A percentile compares a stretch with the other conserved stretches of the same genome.
These are phyloP conservation scores for Mimachlamys varia DNA, from an alignment of 2,888 invertebrate genomes.

Conservation along the genomic window DNA sequence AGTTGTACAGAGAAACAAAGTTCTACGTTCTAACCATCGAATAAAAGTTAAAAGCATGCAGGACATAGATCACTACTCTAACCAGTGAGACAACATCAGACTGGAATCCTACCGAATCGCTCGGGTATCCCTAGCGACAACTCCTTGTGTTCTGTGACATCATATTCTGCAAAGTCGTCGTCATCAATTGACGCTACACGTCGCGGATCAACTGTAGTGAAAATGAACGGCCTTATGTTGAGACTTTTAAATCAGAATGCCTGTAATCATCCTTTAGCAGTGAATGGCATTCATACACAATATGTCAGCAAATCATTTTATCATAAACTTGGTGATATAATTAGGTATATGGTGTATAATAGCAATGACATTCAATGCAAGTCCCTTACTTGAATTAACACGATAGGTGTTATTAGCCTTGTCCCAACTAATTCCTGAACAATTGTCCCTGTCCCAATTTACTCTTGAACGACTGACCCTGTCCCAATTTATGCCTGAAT, in stretches of 20 bases:
- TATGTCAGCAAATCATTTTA: background rate
- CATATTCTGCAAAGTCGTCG: constrained; percentile 70
- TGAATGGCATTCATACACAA: background rate
- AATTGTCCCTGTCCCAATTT: background rate
- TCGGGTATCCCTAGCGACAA: constrained; percentile 69
- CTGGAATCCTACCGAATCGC: constrained; percentile 63
- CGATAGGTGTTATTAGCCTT: background rate
- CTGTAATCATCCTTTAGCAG: background rate
- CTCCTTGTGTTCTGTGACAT: constrained; percentile 68
- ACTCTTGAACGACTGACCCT: too few relatives aligned
- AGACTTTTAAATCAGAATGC: background rate
- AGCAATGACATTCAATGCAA: background rate
- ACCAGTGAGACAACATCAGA: constrained; percentile 2
- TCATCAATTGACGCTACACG: constrained; percentile 70
- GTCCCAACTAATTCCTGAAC: background rate
- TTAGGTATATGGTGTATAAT: background rate
- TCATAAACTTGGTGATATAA: background rate
- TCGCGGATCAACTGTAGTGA: constrained; percentile 46
- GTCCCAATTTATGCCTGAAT: background rate
- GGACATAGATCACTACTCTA: background rate
- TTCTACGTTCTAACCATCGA: background rate
- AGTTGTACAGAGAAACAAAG: background rate
- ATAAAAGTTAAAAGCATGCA: constrained; percentile 5
- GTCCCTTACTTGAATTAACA: background rate
- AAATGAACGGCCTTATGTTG: constrained; percentile 9